These are phyloP conservation scores for Creontiades dilutus DNA, from an alignment of 2,888 invertebrate species.

Conservation along the genomic window DNA sequence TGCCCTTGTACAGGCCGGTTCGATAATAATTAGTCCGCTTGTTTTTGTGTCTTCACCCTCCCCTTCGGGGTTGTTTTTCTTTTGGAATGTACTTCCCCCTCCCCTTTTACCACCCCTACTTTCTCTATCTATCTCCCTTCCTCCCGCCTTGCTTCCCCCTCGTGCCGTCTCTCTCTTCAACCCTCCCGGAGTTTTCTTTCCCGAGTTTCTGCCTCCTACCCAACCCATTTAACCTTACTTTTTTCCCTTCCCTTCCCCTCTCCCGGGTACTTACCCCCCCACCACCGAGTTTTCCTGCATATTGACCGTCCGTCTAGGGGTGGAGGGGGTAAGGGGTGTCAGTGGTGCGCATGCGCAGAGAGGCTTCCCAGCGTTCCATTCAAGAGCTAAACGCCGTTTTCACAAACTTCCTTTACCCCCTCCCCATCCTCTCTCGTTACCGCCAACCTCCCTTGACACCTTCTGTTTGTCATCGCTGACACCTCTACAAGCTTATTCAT, in stretches of 20 bases:
- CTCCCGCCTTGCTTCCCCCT: not conserved
- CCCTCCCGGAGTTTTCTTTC: constrained; percentile 15
- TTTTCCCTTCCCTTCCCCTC: constrained; percentile 27
- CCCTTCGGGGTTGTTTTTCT: constrained; percentile 44
- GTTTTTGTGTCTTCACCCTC: constrained; percentile 56
- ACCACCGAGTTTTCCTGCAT: constrained; percentile 53
- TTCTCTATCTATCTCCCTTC: not conserved
- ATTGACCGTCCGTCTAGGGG: constrained; percentile 39
- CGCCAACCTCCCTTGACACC: constrained; percentile 9
- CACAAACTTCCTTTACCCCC: constrained; percentile 54
- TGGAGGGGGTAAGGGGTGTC: not conserved
- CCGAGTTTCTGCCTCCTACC: constrained; percentile 29
- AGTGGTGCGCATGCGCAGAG: constrained; percentile 21
- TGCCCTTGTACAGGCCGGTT: constrained; percentile 50
- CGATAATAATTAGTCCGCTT: constrained; percentile 58
- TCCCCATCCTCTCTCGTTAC: not conserved
- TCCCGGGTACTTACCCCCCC: constrained; percentile 16
- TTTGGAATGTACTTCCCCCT: constrained; percentile 6
- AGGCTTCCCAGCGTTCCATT: constrained; percentile 24
- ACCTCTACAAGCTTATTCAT: constrained; percentile 19
- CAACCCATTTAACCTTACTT: constrained; percentile 49
- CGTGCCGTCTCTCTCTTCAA: not conserved
- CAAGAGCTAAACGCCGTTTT: constrained; percentile 53
- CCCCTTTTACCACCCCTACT: not conserved
- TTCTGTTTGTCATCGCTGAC: constrained; percentile 12